phyloP scores from a whole-genome alignment of 2,888 invertebrate species.

The Eristalinus aeneus region DNA sequence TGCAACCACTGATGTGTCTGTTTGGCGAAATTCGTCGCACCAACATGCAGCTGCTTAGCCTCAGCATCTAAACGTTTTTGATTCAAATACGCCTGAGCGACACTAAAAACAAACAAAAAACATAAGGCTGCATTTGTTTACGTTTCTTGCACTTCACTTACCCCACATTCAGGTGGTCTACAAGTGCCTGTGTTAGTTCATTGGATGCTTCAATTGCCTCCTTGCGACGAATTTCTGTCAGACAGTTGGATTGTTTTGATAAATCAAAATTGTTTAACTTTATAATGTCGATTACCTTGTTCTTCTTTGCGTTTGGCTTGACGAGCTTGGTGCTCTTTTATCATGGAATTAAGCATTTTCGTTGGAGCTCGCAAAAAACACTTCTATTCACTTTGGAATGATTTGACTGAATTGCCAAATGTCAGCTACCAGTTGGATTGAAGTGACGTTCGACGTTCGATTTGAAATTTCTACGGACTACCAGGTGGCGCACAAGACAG shows the following conservation, averaged over 20 bases:
- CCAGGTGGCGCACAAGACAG: not conserved
- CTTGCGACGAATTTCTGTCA: constrained; percentile 92
- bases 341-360: constrained; percentile 90
- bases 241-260: not conserved
- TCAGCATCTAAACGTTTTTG: constrained; percentile 98
- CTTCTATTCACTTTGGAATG: not conserved
- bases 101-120: constrained; percentile 81
- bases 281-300: too few species aligned
- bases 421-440: not conserved
- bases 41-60: constrained; percentile 96
- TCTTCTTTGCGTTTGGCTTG: constrained; percentile 89
- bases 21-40: constrained; percentile 96
- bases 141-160: constrained; percentile 79
- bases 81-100: constrained; percentile 98
- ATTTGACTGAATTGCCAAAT: not conserved
- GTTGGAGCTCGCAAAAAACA: constrained; percentile 8
- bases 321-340: constrained; percentile 93
- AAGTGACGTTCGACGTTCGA: not conserved
- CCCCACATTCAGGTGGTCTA: constrained; percentile 99
- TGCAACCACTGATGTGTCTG: constrained; percentile 99
- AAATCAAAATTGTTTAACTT: too few species aligned
- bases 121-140: too few species aligned
- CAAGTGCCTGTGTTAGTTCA: constrained; percentile 95
- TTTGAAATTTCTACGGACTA: not conserved
- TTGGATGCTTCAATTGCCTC: constrained; percentile 96